Evolutionary conservation across 2,113 vertebrate genomes (phyloP).

Genomic region (Odontesthes bonariensis): DNA sequence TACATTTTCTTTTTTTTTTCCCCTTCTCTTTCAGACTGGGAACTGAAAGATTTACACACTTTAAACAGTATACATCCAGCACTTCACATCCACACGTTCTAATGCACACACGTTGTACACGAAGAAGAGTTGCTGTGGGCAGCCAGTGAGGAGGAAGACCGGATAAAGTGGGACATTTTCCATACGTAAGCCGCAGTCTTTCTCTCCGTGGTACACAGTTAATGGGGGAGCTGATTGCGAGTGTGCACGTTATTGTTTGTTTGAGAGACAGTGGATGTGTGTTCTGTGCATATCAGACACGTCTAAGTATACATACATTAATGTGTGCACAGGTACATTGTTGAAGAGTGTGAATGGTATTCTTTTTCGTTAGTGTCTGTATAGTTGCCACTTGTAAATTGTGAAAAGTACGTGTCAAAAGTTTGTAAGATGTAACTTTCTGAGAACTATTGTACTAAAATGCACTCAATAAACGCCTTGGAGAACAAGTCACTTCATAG

Average conservation of each 20-base stretch:
- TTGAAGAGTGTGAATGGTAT: conserved; percentile 47
- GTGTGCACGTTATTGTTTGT: conserved; percentile 58
- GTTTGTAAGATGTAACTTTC: conserved; percentile 88
- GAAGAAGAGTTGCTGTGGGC: conserved; percentile 16
- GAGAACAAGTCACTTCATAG: conserved; percentile 72
- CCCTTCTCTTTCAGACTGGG: conserved; percentile 67
- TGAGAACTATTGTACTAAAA: conserved; percentile 88
- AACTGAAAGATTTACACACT: conserved; percentile 49
- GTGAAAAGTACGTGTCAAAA: conserved; percentile 85
- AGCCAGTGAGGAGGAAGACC: conserved; percentile 33
- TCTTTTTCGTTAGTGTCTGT: conserved; percentile 70
- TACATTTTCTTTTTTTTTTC: conserved; percentile 25
- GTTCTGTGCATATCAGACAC: conserved; percentile 40
- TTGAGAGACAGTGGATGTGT: conserved; percentile 25
- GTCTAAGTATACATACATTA: conserved; percentile 64
- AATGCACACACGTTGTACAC: conserved; percentile 20
- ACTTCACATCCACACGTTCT: conserved; percentile 26
- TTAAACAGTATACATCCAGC: conserved; percentile 36
- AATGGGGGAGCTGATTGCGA: conserved; percentile 56
- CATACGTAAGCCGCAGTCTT: conserved; percentile 54
- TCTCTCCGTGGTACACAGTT: conserved; percentile 72
- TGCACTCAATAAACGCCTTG: conserved; percentile 87
- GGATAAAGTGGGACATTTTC: conserved; percentile 37
- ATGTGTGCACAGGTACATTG: conserved; percentile 70
- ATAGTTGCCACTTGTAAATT: conserved; percentile 85